Base-by-base conservation (phyloP, 1,140 invertebrate genomes). In the Fopius arisanus region DNA sequence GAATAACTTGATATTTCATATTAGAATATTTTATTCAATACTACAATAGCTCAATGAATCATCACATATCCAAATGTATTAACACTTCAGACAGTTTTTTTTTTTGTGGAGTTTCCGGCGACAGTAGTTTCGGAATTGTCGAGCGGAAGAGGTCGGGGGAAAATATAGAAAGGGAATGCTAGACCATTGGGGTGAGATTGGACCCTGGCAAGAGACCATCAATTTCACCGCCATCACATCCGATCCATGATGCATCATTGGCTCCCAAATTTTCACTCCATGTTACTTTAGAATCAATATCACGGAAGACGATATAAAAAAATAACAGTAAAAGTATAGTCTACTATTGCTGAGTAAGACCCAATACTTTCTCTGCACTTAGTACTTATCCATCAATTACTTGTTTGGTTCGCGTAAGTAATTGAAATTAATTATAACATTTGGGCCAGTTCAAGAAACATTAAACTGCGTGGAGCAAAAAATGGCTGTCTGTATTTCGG, bases 191-290 rank as follows among this genome's bases (percentile, higher is more conserved):
- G 77, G 74, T 77, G 79, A 84, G 78, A 78, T 81, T 72, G 78
- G 80, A 76, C 82, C 77, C 85, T 88, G 85, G n/a, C 83, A 81
- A 84, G 83, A 82, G 85, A 87, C 86, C 83, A 82, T 82, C 87
- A 87, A 88, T 88, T 87, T 83, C 81, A 83, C 79, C 77, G 84
- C 83, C 81, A 86, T 86, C 83, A 81, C 79, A 81, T 76, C 83
- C 86, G 85, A 88, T 86, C 84, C 84, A 86, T 87, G 86, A 85
- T 82, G 73, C 78, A 77, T 80, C 76, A 73, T 78, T 74, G 10
- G 23, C 67, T 33, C 71, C 41, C 59, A 41, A 10, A 48, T 26
- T 26, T 69, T 62, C 48, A n/a, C n/a, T 0, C 16, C 16, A 1
- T 14, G 16, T 21, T 19, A 51, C 19, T 51, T 16, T 3, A 48